A percentile compares a stretch with the other conserved stretches of the same genome.
Evolutionary conservation across 2,797 vertebrate genomes (phyloP).

Genomic region (Sebastes dallii): DNA sequence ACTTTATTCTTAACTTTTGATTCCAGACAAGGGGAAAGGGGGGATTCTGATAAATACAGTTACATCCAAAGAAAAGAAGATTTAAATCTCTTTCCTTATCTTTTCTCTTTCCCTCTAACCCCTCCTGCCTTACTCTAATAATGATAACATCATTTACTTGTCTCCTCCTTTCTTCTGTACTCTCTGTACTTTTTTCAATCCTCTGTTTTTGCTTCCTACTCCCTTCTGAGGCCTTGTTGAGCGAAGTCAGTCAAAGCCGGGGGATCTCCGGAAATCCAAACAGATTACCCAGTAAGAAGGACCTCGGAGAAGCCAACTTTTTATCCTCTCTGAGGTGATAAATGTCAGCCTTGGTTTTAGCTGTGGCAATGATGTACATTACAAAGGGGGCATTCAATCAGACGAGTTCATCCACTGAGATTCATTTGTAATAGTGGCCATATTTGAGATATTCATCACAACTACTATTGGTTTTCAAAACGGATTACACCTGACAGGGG

Average conservation of each 20-base stretch:
- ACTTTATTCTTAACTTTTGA: background rate
- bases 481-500: conserved; percentile 19
- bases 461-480: conserved; percentile 23
- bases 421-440: conserved; percentile 24
- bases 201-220: background rate
- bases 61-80: background rate
- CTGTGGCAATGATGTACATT: conserved; percentile 30
- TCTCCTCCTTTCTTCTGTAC: conserved; percentile 16
- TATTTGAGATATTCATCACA: conserved; percentile 36
- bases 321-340: conserved; percentile 51
- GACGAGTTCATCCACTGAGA: conserved; percentile 3
- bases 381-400: conserved; percentile 31
- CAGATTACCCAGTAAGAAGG: conserved; percentile 62
- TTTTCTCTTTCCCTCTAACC: background rate
- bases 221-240: conserved; percentile 17
- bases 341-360: conserved; percentile 53
- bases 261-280: conserved; percentile 68
- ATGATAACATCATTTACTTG: conserved; percentile 19
- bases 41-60: background rate
- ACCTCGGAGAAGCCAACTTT: conserved; percentile 47
- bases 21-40: background rate
- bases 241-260: conserved; percentile 63
- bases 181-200: background rate
- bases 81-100: conserved; percentile 7
- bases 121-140: background rate